These are phyloP conservation scores for Caenorhabditis plicata DNA, from an alignment of 2,888 invertebrate genomes.

Conservation along the genomic window DNA sequence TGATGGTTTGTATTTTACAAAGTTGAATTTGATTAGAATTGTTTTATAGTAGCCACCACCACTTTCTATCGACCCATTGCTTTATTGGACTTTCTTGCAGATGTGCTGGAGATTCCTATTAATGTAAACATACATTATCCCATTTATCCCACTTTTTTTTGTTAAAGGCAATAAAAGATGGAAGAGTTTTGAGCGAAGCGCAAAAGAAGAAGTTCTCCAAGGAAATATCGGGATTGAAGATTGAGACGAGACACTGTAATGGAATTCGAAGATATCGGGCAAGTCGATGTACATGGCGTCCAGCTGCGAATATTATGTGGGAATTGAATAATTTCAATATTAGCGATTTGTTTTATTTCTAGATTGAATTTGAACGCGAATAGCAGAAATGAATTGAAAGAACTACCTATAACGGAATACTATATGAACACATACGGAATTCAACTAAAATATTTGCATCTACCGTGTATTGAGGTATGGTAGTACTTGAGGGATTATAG, in stretches of 20 bases:
- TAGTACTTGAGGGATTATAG: too few species aligned
- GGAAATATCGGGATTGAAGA: slow-evolving; percentile 19
- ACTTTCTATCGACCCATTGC: slow-evolving; percentile 27
- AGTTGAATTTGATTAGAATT: neutral
- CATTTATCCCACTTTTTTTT: neutral
- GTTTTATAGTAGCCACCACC: slow-evolving; percentile 16
- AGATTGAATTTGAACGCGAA: neutral
- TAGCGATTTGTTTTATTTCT: neutral
- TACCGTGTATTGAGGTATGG: slow-evolving; percentile 24
- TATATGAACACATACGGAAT: slow-evolving; percentile 20
- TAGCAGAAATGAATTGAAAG: neutral
- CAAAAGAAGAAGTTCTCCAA: slow-evolving; percentile 23
- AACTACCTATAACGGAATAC: slow-evolving; percentile 12
- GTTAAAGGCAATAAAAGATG: slow-evolving; percentile 9
- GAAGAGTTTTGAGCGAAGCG: slow-evolving; percentile 13
- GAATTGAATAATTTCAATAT: neutral
- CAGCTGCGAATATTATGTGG: slow-evolving; percentile 6
- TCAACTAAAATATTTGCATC: slow-evolving; percentile 6
- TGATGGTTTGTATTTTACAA: too few species aligned
- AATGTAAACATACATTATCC: neutral
- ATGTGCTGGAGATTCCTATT: slow-evolving; percentile 20
- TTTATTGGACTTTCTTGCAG: slow-evolving; percentile 24
- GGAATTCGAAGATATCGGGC: slow-evolving; percentile 16
- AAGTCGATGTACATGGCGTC: slow-evolving; percentile 16
- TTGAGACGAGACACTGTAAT: slow-evolving; percentile 20